Base-by-base conservation (phyloP, 1,140 invertebrate species). In the Subanguina moxae region DNA sequence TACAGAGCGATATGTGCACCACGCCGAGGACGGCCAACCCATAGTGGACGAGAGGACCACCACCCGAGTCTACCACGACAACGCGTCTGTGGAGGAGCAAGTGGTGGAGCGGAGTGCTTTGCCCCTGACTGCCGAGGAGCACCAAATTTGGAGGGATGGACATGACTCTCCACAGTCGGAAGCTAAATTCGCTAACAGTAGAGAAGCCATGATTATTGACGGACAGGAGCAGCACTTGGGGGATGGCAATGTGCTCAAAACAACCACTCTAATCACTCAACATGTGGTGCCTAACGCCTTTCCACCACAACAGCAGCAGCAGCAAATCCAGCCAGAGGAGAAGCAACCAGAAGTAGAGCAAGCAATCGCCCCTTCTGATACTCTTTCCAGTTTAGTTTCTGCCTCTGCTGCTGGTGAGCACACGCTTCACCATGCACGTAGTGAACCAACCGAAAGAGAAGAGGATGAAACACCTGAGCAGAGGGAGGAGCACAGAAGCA, bases 31-130 rank as follows among this genome's bases (percentile, higher is more conserved):
- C 23, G 57, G 42, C 15, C 67, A 45, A 11, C 80, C 80, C 25
- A 64, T 82, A n/a, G 80, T 82, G 21, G 80, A 82, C 48, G 80
- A 82, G 56, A 73, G 73, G 42, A 77, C 74, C 0, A 68, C 76
- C 0, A 79, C 75, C 28, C 81, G 77, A 9, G 66, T 74, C 0
- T 80, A 69, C 58, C 65, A 73, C 38, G 78, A 81, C 59, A 74
- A 77, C 30, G 65, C 76, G 5, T 21, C 57, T 1, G 58, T 74
- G 25, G 76, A 82, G 52, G 64, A 78, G 19, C 63, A 67, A 38
- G 72, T 70, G n/a, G 70, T 71, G 11, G 75, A 75, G 64, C 74
- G 74, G 21, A 63, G 64, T 30, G 64, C 23, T 68, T 69, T 23
- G 65, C 80, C 57, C 38, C 63, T 80, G 57, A 82, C 59, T 48